These are phyloP conservation scores for Actinia tenebrosa DNA, from an alignment of 64 coral and sea anemone species.

Conservation along the genomic window DNA sequence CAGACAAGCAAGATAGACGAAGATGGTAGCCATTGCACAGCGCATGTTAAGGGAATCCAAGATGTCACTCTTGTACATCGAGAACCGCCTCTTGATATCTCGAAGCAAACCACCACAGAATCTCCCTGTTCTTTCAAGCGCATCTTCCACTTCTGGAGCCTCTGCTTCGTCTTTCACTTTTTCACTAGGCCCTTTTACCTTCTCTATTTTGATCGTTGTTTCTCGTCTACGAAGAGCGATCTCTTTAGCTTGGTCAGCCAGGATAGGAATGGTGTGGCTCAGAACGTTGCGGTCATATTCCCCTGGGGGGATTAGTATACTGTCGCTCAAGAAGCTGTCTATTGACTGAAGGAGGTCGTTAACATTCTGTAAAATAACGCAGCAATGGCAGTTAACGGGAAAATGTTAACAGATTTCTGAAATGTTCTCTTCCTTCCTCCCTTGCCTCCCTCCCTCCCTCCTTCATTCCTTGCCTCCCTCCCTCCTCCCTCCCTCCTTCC, in stretches of 20 bases:
- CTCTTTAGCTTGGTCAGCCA: conserved; percentile 68
- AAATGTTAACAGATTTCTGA: too few species aligned
- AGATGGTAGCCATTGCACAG: conserved; percentile 68
- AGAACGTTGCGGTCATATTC: conserved; percentile 90
- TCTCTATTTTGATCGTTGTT: conserved; percentile 12
- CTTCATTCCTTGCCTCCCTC: too few species aligned
- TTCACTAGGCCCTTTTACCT: neutral
- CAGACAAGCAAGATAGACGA: conserved; percentile 92
- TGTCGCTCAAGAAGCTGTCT: conserved; percentile 53
- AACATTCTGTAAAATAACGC: conserved; percentile 31
- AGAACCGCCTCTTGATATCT: conserved; percentile 66
- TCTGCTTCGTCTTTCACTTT: neutral
- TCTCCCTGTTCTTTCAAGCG: conserved; percentile 70
- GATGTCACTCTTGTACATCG: conserved; percentile 75
- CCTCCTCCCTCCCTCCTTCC: too few species aligned
- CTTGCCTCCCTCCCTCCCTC: too few species aligned
- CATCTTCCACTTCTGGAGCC: conserved; percentile 37
- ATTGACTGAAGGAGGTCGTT: conserved; percentile 52
- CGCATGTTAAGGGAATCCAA: conserved; percentile 79
- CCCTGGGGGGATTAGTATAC: conserved; percentile 87
- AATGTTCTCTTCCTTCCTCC: too few species aligned
- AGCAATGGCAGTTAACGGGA: too few species aligned
- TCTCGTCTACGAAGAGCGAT: conserved; percentile 42
- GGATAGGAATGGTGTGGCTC: conserved; percentile 68
- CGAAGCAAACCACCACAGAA: conserved; percentile 92